These are phyloP conservation scores for Drosophila virilis DNA, from an alignment of 1,140 invertebrate species.

Conservation along the genomic window DNA sequence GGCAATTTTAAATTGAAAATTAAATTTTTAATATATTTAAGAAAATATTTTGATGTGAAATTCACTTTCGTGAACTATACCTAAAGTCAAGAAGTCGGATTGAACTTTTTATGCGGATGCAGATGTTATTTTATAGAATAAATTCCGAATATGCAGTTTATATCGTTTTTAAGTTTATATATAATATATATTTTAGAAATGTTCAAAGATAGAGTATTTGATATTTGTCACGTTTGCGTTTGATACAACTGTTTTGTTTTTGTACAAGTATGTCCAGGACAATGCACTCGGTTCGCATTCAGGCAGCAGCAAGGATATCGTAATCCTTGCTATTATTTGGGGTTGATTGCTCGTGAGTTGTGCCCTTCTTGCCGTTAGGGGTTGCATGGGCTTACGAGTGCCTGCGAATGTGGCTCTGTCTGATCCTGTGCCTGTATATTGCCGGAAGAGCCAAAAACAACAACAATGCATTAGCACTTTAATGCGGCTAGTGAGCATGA, in stretches of 20 bases:
- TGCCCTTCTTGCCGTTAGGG: constrained; percentile 54
- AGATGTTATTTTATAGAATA: too few species aligned
- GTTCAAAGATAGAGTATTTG: constrained; percentile 16
- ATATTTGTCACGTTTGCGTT: not conserved
- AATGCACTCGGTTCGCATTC: constrained; percentile 63
- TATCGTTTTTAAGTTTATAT: too few species aligned
- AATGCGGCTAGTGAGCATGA: constrained; percentile 80
- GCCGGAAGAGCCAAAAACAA: constrained; percentile 66
- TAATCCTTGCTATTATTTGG: constrained; percentile 80
- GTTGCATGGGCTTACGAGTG: constrained; percentile 44
- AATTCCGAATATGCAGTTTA: too few species aligned
- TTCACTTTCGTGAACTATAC: too few species aligned
- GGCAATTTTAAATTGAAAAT: too few species aligned
- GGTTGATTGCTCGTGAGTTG: constrained; percentile 75
- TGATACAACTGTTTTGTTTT: not conserved
- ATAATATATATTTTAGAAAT: too few species aligned
- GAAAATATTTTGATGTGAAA: too few species aligned
- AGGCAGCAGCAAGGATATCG: constrained; percentile 42
- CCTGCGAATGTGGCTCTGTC: constrained; percentile 4
- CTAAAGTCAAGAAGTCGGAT: too few species aligned
- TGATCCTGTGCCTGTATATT: constrained; percentile 2
- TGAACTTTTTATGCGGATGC: too few species aligned
- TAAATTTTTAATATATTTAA: too few species aligned
- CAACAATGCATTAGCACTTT: constrained; percentile 84
- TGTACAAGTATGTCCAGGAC: constrained; percentile 47